These are phyloP conservation scores for Hepsetus odoe DNA, from an alignment of 2,113 vertebrate species.

Conservation along the genomic window DNA sequence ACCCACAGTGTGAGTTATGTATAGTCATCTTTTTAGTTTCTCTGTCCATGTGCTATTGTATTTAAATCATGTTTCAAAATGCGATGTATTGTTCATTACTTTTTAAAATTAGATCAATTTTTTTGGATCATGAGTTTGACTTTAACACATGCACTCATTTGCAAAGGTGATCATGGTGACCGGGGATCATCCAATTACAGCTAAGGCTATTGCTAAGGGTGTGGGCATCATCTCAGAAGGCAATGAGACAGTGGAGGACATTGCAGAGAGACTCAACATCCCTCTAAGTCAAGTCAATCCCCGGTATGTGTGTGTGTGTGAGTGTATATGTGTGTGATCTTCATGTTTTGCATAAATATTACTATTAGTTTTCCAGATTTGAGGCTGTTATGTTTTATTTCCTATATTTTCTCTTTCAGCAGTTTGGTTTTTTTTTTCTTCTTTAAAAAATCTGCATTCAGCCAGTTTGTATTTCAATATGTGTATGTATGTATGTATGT, in stretches of 20 bases:
- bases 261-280: conserved; percentile 88
- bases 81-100: background rate
- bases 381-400: too few relatives aligned
- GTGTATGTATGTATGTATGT: conserved; percentile 26
- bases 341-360: too few relatives aligned
- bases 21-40: too few relatives aligned
- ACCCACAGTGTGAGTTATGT: too few relatives aligned
- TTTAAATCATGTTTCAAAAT: background rate
- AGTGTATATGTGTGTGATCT: too few relatives aligned
- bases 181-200: conserved; percentile 93
- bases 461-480: background rate
- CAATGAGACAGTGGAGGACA: conserved; percentile 93
- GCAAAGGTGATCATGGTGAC: conserved; percentile 94
- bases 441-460: too few relatives aligned
- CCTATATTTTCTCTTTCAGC: too few relatives aligned
- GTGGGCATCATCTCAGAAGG: conserved; percentile 94
- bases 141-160: background rate
- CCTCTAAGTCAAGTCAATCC: conserved; percentile 90
- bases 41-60: too few relatives aligned
- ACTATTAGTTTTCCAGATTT: too few relatives aligned
- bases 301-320: conserved; percentile 73
- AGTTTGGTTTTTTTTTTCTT: too few relatives aligned
- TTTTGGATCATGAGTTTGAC: background rate
- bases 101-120: too few relatives aligned
- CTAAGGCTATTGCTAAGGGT: conserved; percentile 92